A percentile compares a stretch with the other conserved stretches of the same genome.
Conservation (phyloP, 2,888 invertebrate genomes). For the Tetanocera ferruginea region DNA sequence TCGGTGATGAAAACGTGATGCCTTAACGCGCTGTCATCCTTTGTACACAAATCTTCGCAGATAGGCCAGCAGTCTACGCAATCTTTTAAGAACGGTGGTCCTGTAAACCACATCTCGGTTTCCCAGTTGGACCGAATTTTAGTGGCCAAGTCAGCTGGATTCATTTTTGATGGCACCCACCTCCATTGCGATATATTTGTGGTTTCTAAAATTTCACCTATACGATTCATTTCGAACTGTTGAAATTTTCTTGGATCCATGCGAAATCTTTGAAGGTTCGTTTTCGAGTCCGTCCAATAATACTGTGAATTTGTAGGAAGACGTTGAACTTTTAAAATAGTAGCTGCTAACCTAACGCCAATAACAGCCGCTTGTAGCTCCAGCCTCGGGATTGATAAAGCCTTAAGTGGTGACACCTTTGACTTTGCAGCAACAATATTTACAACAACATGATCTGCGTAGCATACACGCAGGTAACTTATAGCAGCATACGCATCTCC, state of each 20-base stretch:
- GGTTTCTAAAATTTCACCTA: constrained; percentile 43
- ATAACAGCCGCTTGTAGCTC: constrained; percentile 42
- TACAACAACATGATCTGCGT: background rate
- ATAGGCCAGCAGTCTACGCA: too few species aligned
- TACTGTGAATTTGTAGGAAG: constrained; percentile 11
- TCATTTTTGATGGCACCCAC: constrained; percentile 43
- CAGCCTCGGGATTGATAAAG: constrained; percentile 43
- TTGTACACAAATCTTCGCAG: constrained; percentile 2
- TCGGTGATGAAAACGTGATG: constrained; percentile 2
- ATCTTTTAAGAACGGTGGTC: constrained; percentile 18
- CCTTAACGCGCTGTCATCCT: constrained; percentile 10
- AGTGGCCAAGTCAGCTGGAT: constrained; percentile 42
- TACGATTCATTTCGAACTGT: constrained; percentile 40
- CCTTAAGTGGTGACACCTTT: constrained; percentile 44
- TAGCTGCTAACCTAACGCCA: constrained; percentile 29
- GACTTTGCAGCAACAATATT: constrained; percentile 27
- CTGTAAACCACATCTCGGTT: constrained; percentile 33
- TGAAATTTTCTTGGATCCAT: constrained; percentile 42
- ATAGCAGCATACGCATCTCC: too few species aligned
- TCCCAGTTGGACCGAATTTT: constrained; percentile 30
- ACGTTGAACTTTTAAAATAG: constrained; percentile 10
- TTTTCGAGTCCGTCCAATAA: constrained; percentile 40
- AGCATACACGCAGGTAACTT: constrained; percentile 17
- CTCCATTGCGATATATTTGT: constrained; percentile 40
- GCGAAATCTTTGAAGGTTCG: constrained; percentile 39